Base-by-base conservation (phyloP, 2,888 invertebrate species). In the Chromoteleia sp. region DNA sequence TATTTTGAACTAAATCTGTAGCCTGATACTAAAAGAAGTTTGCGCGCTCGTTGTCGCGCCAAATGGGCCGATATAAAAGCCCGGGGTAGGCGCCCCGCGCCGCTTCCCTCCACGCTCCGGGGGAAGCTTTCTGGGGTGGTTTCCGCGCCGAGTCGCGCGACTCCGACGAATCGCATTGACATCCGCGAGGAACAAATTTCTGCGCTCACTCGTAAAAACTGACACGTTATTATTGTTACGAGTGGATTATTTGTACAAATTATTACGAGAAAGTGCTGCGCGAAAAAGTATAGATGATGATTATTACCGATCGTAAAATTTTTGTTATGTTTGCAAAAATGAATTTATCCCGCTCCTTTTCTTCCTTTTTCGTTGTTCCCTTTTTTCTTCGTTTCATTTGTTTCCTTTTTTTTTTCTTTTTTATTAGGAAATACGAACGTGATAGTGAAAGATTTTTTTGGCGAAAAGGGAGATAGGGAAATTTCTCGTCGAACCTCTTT, bases 61-160 rank as follows among this genome's bases (percentile, higher is more conserved):
- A 91, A 91, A 91, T 91, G 91, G 91, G 89, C 89, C 90, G 91
- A 91, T 88, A 91, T 91, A 91, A 91, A 91, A 91, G 89, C 87
- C 83, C 86, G 86, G 86, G 85, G 85, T 71, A 41, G 73, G 65
- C 76, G 59, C 73, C 79, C 75, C 54, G 59, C 58, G 58, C 19
- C 63, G 17, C 76, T 58, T 73, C 83, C 75, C 83, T 79, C 63
- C n/a, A n/a, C 71, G 45, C 17, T 68, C 29, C 19, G 1, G 3
- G 29, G 19, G 19, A 3, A 43, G 15, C 63, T 52, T 61, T 61
- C 77, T 81, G 63, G 75, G 81, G 78, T 83, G 67, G 61, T 75
- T 2, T 21, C 43, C 54, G 36, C 25, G n/a, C 50, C 21, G 6
- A 75, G n/a, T 30, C 29, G 50, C 76, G 75, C 81, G 71, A 63